Evolutionary conservation across 2,888 invertebrate species (phyloP).

Genomic region (Stictocephala bisonia): DNA sequence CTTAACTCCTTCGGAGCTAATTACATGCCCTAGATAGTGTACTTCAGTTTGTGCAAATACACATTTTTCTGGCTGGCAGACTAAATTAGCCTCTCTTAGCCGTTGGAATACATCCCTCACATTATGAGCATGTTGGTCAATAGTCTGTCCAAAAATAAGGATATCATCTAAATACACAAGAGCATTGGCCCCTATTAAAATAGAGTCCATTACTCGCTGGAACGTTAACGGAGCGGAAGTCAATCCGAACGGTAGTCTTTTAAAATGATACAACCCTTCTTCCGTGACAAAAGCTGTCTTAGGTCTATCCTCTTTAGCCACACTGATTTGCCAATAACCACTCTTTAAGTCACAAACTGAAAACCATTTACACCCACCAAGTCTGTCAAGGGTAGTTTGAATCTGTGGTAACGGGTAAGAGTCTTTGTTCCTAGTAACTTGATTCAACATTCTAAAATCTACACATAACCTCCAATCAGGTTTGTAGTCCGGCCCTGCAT

Average conservation of each 20-base stretch:
- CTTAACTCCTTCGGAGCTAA: neutral
- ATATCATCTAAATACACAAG: constrained; percentile 37
- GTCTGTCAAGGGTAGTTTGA: neutral
- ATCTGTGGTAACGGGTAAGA: constrained; percentile 18
- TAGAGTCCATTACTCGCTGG: neutral
- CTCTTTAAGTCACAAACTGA: neutral
- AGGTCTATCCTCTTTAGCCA: neutral
- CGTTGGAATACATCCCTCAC: constrained; percentile 15
- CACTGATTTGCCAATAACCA: constrained; percentile 34
- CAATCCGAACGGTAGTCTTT: constrained; percentile 9
- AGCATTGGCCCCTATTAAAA: constrained; percentile 4
- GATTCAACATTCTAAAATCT: constrained; percentile 21
- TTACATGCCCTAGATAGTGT: constrained; percentile 18
- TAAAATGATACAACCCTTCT: neutral
- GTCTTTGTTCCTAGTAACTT: neutral
- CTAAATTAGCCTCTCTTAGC: neutral
- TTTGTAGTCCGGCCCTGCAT: neutral
- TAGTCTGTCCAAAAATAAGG: neutral
- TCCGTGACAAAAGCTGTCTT: constrained; percentile 13
- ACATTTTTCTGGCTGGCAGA: neutral
- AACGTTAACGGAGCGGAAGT: constrained; percentile 5
- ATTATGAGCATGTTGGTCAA: constrained; percentile 13
- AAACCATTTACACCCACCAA: constrained; percentile 16
- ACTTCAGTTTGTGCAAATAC: neutral
- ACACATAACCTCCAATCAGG: constrained; percentile 25